Evolutionary conservation across 1,140 invertebrate species (phyloP).

Genomic region (Drosophila aff.): DNA sequence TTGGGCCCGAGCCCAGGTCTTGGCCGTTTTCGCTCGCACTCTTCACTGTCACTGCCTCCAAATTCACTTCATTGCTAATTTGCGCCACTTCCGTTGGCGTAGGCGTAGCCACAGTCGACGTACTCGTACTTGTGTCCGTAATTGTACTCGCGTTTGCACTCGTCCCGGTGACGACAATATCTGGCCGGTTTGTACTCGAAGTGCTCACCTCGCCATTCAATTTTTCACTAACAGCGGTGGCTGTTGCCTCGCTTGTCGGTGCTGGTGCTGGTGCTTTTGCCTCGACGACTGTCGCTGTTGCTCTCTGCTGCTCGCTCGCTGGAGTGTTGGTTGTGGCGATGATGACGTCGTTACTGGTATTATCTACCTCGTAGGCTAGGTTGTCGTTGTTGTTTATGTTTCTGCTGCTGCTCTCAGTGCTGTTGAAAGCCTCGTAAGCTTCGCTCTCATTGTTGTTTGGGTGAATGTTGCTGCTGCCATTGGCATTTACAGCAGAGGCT

Average conservation of each 20-base stretch:
- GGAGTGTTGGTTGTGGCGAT: slow-evolving; percentile 39
- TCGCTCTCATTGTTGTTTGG: neutral
- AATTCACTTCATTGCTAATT: slow-evolving; percentile 83
- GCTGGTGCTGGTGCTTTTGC: slow-evolving; percentile 34
- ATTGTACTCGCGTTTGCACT: slow-evolving; percentile 20
- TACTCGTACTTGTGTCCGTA: slow-evolving; percentile 19
- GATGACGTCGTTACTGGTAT: slow-evolving; percentile 41
- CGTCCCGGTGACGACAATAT: slow-evolving; percentile 1
- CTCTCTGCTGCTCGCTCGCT: slow-evolving; percentile 35
- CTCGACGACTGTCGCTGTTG: slow-evolving; percentile 22
- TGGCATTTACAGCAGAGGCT: slow-evolving; percentile 27
- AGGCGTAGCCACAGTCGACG: slow-evolving; percentile 33
- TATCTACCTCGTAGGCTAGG: slow-evolving; percentile 29
- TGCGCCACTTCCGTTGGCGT: slow-evolving; percentile 70
- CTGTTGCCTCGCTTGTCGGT: slow-evolving; percentile 25
- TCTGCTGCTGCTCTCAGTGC: neutral
- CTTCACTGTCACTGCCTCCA: slow-evolving; percentile 70
- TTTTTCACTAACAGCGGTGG: slow-evolving; percentile 68
- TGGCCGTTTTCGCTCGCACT: slow-evolving; percentile 25
- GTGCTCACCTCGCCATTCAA: slow-evolving; percentile 69
- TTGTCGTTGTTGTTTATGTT: slow-evolving; percentile 2
- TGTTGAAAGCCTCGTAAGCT: slow-evolving; percentile 4
- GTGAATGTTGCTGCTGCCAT: neutral
- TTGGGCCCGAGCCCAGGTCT: slow-evolving; percentile 32
- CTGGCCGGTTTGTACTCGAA: slow-evolving; percentile 28